Base-by-base conservation (phyloP, 2,797 vertebrate genomes). In the Cossypha caffra region DNA sequence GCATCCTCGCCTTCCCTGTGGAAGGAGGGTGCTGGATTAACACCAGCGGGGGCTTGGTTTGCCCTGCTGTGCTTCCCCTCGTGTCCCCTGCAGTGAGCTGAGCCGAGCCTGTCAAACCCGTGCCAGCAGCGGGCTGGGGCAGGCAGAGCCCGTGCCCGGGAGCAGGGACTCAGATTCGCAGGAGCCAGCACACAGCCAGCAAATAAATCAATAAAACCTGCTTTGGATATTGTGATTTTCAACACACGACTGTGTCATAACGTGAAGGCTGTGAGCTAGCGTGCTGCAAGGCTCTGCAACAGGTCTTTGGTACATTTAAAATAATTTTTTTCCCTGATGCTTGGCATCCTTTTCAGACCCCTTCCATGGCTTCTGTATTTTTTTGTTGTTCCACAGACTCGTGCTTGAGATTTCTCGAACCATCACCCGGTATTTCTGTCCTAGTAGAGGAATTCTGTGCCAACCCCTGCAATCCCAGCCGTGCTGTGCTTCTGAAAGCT, bases 91-190 rank as follows among this genome's bases (percentile, higher is more conserved):
- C 69, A 25, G 50, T 1, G 63, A 35, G 54, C 42, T 28, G 2
- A 35, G 69, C 4, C 12, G 51, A 42, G 68, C 5, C 50, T 24
- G 25, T 13, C 43, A 3, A 16, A 20, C 51, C 52, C 24, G 0
- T 13, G 21, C 5, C 71, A n/a, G 55, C 42, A 23, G 66, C 13
- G 77, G 74, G 76, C 69, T 28, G 62, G 9, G 19, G 29, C 80
- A 5, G 25, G 15, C 3, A 8, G 40, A 9, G 21, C 2, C 31
- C 1, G 3, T 3, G 26, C 18, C 5, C 2, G 16, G 47, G 25
- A n/a, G 13, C 31, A 1, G 61, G 9, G 26, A 6, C 62, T 48
- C 15, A 1, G 15, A 29, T 26, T 51, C 19, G 31, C 15, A 1
- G 24, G 6, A 52, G 52, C 37, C 71, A 8, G 47, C 52, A 15